Conservation (phyloP, 2,797 vertebrate species). For the Valencia hispanica region DNA sequence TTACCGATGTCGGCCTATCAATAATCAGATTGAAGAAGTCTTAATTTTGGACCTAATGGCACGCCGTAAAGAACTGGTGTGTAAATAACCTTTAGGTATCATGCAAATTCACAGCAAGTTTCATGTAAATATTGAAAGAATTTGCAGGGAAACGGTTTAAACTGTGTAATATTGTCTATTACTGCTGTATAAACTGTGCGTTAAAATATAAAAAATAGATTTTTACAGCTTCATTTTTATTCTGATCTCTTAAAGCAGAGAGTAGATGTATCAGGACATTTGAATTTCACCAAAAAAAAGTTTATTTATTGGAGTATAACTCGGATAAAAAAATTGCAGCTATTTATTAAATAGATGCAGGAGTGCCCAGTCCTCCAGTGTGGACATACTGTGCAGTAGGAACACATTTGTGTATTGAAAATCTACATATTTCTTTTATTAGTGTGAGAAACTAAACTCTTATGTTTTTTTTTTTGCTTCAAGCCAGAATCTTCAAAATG, state of each 20-base stretch:
- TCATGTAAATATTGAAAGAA: background rate
- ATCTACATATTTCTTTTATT: background rate
- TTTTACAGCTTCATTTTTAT: background rate
- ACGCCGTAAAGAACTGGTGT: too few species aligned
- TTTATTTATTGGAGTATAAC: too few species aligned
- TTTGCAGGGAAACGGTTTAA: background rate
- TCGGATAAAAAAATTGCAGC: too few species aligned
- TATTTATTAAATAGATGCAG: too few species aligned
- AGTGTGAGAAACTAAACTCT: too few species aligned
- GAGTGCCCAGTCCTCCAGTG: too few species aligned
- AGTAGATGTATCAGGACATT: background rate
- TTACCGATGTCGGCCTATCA: too few species aligned
- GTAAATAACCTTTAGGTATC: background rate
- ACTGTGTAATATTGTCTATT: background rate
- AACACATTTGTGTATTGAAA: background rate
- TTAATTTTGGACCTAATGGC: too few species aligned
- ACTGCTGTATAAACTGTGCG: background rate
- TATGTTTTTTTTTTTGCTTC: too few species aligned
- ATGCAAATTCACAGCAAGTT: background rate
- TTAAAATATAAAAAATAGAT: background rate
- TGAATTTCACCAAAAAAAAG: background rate
- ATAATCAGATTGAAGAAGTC: too few species aligned
- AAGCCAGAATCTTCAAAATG: too few species aligned
- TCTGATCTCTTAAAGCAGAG: background rate
- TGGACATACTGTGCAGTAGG: too few species aligned